phyloP scores from a whole-genome alignment of 1,140 invertebrate genomes.

The Ceratoteleas bidentatus region DNA sequence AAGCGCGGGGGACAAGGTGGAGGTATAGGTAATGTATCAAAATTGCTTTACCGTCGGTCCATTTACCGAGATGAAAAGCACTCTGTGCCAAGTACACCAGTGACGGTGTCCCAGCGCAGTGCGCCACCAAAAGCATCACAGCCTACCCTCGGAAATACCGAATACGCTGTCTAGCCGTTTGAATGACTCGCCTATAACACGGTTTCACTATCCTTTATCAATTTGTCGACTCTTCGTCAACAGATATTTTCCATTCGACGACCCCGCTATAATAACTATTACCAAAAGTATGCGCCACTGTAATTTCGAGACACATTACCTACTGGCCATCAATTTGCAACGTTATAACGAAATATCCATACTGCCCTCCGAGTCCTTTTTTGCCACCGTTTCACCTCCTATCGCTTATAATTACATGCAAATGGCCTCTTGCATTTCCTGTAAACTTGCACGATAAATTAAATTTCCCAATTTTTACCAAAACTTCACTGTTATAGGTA shows the following conservation, averaged over 20 bases:
- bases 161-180: conserved; percentile 67
- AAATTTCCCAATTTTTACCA: too few relatives aligned
- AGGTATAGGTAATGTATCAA: conserved; percentile 80
- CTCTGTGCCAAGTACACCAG: conserved; percentile 79
- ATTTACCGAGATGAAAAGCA: conserved; percentile 81
- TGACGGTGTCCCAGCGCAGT: conserved; percentile 68
- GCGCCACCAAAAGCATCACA: conserved; percentile 69
- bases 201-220: conserved; percentile 74
- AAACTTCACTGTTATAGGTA: too few relatives aligned
- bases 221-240: conserved; percentile 69
- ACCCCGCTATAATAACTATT: conserved; percentile 53
- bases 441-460: too few relatives aligned
- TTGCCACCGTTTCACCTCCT: too few relatives aligned
- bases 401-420: too few relatives aligned
- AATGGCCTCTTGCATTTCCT: too few relatives aligned
- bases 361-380: neutral
- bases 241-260: conserved; percentile 56
- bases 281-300: conserved; percentile 45
- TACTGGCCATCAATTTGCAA: conserved; percentile 23
- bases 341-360: conserved; percentile 23
- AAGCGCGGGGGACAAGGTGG: conserved; percentile 25
- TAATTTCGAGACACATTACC: conserved; percentile 36
- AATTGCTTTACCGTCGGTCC: conserved; percentile 80
- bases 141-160: conserved; percentile 69
- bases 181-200: conserved; percentile 69